A percentile compares a stretch with the other conserved stretches of the same genome.
phyloP scores from a whole-genome alignment of 53 echinoderm and acorn worm species.

The Holothuria leucospilota region DNA sequence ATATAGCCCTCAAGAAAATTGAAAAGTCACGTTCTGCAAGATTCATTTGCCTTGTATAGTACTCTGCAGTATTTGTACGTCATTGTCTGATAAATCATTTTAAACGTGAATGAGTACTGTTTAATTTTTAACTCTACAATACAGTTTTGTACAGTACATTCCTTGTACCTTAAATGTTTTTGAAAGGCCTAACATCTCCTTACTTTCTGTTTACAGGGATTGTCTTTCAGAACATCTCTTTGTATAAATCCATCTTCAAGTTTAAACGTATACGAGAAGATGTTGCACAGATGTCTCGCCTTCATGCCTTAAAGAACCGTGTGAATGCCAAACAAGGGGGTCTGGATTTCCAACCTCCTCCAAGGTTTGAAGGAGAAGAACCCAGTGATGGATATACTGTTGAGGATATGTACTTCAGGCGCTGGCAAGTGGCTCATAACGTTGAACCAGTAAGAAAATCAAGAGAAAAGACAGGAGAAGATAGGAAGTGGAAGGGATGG shows the following conservation, averaged over 20 bases:
- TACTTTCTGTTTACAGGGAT: conserved; percentile 1
- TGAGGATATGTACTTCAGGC: conserved; percentile 30
- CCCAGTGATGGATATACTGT: conserved; percentile 26
- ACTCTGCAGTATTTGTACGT: no score
- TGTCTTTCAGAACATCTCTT: conserved; percentile 22
- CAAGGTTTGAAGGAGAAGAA: neutral
- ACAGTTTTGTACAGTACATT: no score
- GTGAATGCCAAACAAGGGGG: conserved; percentile 4
- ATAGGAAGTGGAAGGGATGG: conserved; percentile 28
- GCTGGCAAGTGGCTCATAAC: conserved; percentile 21
- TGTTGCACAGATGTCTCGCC: neutral
- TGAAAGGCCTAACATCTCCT: no score
- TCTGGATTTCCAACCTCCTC: conserved; percentile 13
- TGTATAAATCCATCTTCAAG: conserved; percentile 15
- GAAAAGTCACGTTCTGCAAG: no score
- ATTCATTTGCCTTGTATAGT: no score
- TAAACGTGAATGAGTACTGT: no score
- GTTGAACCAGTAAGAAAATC: neutral
- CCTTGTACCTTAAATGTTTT: no score
- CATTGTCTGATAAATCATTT: no score
- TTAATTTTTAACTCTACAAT: no score
- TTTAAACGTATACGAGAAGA: neutral
- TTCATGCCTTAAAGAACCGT: neutral
- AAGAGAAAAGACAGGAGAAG: neutral
- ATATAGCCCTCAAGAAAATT: no score